Percentiles rank a stretch among this genome's conserved stretches.
Conservation (phyloP, 2,888 invertebrate species). For the Endomychus coccineus region DNA sequence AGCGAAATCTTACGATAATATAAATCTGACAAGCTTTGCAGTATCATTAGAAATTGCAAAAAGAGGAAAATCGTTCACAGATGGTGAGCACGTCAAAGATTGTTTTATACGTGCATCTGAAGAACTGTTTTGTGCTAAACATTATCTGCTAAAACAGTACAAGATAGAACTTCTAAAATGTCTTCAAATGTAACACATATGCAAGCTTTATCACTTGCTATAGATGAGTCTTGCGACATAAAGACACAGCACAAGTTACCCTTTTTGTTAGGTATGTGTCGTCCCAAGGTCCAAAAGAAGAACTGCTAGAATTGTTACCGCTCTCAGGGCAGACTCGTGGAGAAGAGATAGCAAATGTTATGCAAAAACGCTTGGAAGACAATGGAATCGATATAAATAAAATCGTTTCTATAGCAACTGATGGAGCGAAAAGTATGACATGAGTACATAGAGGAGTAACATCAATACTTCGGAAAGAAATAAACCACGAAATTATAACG, state of each 20-base stretch:
- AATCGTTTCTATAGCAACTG: constrained; percentile 6
- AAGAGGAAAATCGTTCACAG: constrained; percentile 22
- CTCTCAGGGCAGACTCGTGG: constrained; percentile 21
- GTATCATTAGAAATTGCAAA: constrained; percentile 12
- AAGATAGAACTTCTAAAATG: constrained; percentile 29
- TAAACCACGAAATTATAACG: constrained; percentile 3
- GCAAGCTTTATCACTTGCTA: no score
- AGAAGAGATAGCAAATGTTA: constrained; percentile 31
- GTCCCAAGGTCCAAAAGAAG: constrained; percentile 21
- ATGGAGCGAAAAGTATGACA: constrained; percentile 13
- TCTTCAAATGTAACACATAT: constrained; percentile 23
- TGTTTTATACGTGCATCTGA: constrained; percentile 22
- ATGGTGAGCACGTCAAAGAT: constrained; percentile 22
- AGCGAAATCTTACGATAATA: constrained; percentile 16
- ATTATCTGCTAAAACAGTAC: constrained; percentile 24
- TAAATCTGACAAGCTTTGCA: constrained; percentile 16
- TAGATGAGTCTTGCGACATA: constrained; percentile 27
- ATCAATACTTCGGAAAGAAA: constrained; percentile 7
- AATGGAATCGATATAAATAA: constrained; percentile 22
- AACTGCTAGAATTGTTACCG: constrained; percentile 22
- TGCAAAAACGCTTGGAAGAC: constrained; percentile 20
- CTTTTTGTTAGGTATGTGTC: constrained; percentile 28
- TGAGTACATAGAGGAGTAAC: constrained; percentile 18
- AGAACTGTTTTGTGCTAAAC: constrained; percentile 29
- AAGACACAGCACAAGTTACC: constrained; percentile 28